Evolutionary conservation across 2,888 invertebrate genomes (phyloP).

Genomic region (Exephanes ischioxanthus): DNA sequence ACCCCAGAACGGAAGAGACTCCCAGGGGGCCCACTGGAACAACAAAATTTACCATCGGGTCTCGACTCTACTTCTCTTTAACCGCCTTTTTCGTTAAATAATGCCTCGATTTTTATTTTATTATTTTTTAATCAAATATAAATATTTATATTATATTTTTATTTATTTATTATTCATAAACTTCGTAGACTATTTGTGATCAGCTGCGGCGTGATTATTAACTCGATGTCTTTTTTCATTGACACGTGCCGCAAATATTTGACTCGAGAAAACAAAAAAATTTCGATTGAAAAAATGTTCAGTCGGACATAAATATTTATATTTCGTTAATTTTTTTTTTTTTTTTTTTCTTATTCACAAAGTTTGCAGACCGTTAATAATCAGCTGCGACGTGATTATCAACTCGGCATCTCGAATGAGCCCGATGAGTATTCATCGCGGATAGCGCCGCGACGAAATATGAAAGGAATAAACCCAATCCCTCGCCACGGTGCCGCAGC

Average conservation of each 20-base stretch:
- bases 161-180: not conserved
- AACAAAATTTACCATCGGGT: slow-evolving; percentile 8
- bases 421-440: slow-evolving; percentile 50
- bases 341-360: slow-evolving; percentile 1
- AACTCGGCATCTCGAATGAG: slow-evolving; percentile 8
- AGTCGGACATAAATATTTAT: not conserved
- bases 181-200: not conserved
- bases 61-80: not conserved
- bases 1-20: slow-evolving; percentile 69
- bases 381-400: not conserved
- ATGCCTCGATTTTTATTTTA: no score
- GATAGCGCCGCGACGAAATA: slow-evolving; percentile 9
- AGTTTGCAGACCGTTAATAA: not conserved
- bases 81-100: not conserved
- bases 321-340: not conserved
- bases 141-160: not conserved
- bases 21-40: slow-evolving; percentile 63
- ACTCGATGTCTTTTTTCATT: not conserved
- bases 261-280: no score
- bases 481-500: not conserved
- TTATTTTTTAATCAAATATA: not conserved
- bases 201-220: not conserved
- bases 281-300: not conserved
- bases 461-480: slow-evolving; percentile 25
- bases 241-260: no score